A percentile compares a stretch with the other conserved stretches of the same genome.
phyloP scores from a whole-genome alignment of 2,888 invertebrate genomes.

The Xestia sexstrigata region DNA sequence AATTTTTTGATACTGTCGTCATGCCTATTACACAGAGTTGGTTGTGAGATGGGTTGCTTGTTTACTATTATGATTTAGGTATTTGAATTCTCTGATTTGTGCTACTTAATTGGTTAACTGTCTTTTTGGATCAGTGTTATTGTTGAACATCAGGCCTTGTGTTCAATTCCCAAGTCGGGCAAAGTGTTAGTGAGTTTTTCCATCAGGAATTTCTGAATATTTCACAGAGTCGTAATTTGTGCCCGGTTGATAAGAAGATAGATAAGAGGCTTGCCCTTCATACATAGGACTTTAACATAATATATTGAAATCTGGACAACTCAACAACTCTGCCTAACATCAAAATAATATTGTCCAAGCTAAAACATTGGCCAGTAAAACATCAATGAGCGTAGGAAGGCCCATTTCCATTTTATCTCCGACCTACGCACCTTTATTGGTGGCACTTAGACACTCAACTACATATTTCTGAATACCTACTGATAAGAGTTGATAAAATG shows the following conservation, averaged over 20 bases:
- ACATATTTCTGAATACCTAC: constrained; percentile 14
- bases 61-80: not conserved
- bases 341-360: not conserved
- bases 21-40: constrained; percentile 2
- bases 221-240: not conserved
- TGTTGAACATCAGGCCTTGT: not conserved
- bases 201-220: not conserved
- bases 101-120: not conserved
- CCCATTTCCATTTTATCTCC: constrained; percentile 11
- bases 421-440: constrained; percentile 24
- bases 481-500: constrained; percentile 44
- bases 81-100: not conserved
- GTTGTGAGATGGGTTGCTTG: not conserved
- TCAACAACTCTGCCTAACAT: too few species aligned
- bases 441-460: constrained; percentile 6
- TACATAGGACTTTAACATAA: too few species aligned
- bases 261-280: not conserved
- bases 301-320: not conserved
- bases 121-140: not conserved
- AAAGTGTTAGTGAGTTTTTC: not conserved
- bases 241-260: not conserved
- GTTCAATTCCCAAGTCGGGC: not conserved
- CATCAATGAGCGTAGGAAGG: not conserved
- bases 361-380: not conserved
- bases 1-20: too few species aligned